Evolutionary conservation across 2,888 invertebrate genomes (phyloP), one percentile per base, ranked within the genome.

Genomic region (Drosophila prostipennis): DNA sequence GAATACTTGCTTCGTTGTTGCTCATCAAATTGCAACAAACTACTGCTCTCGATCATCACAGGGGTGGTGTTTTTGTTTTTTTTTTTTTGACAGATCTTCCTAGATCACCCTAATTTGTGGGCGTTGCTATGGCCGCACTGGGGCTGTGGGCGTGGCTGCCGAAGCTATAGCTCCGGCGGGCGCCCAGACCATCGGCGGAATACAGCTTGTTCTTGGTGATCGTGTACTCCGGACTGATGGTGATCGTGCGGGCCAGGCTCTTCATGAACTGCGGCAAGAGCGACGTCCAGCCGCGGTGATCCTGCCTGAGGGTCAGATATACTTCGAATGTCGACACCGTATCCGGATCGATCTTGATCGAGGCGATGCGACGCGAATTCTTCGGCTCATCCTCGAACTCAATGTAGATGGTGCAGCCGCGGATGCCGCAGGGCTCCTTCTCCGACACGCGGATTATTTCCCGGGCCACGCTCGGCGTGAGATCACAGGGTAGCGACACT

Each of bases 401-500:
- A 57, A 90, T 84, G 70, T 90, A 89, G 42, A 90, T 86, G 73
- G 91, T 90, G 78, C 91, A 90, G 71, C 90, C 90, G 61, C 90
- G 90, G 43, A 89, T 76, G 72, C 90, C 90, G 72, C 90, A 89
- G 5, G 90, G 91, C 57, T 90, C 90, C 80, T 89, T 89, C 68
- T 87, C 90, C 23, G 91, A 90, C 19, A 90, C 88, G 19, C 91
- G 89, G 57, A 90, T 78, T 46, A 90, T 89, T 77, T 90, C 91
- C 53, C 89, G 87, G 73, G 90, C 90, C 74, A 90, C 90, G 77
- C 85, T 87, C 40, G 89, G 80, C 74, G 89, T 90, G 88, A 90
- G 90, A 89, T 90, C 90, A 88, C 90, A 90, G 81, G 90, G 90
- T 86, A 90, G 80, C 78, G 90, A 90, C 75, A 90, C 90, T 79